Percentiles rank a stretch among this genome's conserved stretches.
Evolutionary conservation across 2,797 vertebrate genomes (phyloP).

Genomic region (Perdix hodgsoniae): DNA sequence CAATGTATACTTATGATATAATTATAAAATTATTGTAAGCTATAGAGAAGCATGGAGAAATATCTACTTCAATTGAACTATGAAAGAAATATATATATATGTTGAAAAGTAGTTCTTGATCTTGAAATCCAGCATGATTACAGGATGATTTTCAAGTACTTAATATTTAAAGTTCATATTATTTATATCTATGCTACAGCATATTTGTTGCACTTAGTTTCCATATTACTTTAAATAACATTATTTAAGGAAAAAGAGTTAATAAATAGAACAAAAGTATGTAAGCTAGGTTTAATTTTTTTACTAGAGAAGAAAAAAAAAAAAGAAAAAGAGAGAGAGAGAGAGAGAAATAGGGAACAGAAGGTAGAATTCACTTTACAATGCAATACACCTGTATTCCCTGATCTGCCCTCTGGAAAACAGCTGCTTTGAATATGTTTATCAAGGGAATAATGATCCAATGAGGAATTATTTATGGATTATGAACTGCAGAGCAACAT

Average conservation of each 20-base stretch:
- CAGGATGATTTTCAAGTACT: background rate
- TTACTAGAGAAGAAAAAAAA: no score
- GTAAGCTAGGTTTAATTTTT: background rate
- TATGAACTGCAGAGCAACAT: background rate
- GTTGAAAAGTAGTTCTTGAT: background rate
- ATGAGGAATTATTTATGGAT: background rate
- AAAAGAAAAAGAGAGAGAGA: no score
- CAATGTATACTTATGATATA: background rate
- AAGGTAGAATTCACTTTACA: background rate
- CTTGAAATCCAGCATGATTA: background rate
- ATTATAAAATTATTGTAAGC: background rate
- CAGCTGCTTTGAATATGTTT: conserved; percentile 6
- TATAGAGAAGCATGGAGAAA: background rate
- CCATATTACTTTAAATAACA: background rate
- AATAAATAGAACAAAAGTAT: background rate
- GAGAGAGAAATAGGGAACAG: background rate
- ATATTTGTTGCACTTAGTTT: background rate
- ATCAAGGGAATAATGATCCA: background rate
- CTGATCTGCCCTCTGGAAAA: background rate
- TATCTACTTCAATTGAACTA: background rate
- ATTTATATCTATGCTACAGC: background rate
- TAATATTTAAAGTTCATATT: background rate
- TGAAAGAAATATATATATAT: background rate
- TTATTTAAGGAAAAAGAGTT: background rate
- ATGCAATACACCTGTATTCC: background rate